Conservation (phyloP, 2,888 invertebrate genomes). For the Venusia cambrica region DNA sequence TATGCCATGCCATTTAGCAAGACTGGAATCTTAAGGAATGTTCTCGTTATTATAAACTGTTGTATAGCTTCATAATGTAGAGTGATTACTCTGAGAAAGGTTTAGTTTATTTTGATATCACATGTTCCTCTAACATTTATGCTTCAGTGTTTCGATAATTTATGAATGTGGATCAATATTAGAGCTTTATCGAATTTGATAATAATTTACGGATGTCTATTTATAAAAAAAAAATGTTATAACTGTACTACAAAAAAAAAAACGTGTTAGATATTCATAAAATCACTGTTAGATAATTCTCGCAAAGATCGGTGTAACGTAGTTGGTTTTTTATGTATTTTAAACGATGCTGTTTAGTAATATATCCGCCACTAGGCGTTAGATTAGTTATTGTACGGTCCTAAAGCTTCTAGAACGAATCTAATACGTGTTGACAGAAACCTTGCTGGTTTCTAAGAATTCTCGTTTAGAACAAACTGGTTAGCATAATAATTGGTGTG, state of each 20-base stretch:
- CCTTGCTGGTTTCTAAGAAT: constrained; percentile 50
- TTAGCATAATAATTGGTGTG: constrained; percentile 62
- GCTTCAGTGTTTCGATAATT: constrained; percentile 48
- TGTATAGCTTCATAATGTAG: constrained; percentile 32
- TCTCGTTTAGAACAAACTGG: constrained; percentile 62
- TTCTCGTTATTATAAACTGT: constrained; percentile 39
- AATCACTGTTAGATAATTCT: constrained; percentile 64
- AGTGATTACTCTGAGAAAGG: constrained; percentile 12
- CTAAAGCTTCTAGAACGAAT: constrained; percentile 71
- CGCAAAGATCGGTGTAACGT: constrained; percentile 59
- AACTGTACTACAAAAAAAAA: constrained; percentile 43
- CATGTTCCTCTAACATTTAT: constrained; percentile 37
- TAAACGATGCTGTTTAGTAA: constrained; percentile 69
- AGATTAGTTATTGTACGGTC: constrained; percentile 51
- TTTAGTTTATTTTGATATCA: constrained; percentile 26
- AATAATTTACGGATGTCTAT: constrained; percentile 75
- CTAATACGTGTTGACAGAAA: constrained; percentile 50
- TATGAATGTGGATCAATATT: constrained; percentile 79
- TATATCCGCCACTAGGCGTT: constrained; percentile 52
- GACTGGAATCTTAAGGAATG: constrained; percentile 37
- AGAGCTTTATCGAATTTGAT: constrained; percentile 81
- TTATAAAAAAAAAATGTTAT: constrained; percentile 54
- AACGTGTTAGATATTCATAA: constrained; percentile 46
- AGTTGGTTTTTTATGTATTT: constrained; percentile 68
- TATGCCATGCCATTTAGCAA: constrained; percentile 45